Evolutionary conservation across 2,113 vertebrate species (phyloP).

Genomic region (Prietella phreatophila): DNA sequence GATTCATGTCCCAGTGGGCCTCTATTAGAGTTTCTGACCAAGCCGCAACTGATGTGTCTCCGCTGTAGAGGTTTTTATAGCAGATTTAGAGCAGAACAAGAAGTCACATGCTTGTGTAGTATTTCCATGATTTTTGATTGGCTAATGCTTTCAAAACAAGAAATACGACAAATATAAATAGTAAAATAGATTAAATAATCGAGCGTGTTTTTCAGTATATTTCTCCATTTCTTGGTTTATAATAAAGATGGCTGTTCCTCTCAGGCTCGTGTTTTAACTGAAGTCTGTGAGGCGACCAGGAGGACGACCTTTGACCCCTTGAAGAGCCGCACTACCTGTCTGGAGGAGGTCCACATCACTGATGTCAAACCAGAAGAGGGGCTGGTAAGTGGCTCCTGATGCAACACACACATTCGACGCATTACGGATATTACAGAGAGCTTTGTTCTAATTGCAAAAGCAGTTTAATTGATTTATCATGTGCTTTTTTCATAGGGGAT

Average conservation of each 20-base stretch:
- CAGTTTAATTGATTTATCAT: neutral
- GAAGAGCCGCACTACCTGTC: constrained; percentile 77
- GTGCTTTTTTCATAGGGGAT: constrained; percentile 77
- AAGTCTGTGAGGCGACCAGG: constrained; percentile 87
- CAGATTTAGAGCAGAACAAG: neutral
- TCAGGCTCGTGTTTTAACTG: constrained; percentile 86
- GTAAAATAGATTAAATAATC: neutral
- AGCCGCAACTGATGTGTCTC: neutral
- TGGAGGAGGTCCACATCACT: constrained; percentile 87
- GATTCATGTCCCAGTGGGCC: neutral
- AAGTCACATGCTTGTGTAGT: neutral
- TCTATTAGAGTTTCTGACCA: neutral
- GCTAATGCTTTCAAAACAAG: neutral
- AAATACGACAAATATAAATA: neutral
- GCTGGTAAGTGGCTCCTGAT: constrained; percentile 77
- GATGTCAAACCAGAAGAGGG: constrained; percentile 86
- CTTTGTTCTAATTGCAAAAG: neutral
- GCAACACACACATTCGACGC: neutral
- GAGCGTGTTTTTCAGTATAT: neutral
- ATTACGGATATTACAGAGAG: neutral
- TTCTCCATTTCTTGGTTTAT: neutral
- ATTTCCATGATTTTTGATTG: neutral
- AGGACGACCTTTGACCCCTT: constrained; percentile 78
- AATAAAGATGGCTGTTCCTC: constrained; percentile 34
- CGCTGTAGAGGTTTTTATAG: neutral